Percentiles rank a stretch among this genome's conserved stretches.
These are phyloP conservation scores for Chiloscyllium plagiosum DNA, from an alignment of 2,113 vertebrate species.

Conservation along the genomic window DNA sequence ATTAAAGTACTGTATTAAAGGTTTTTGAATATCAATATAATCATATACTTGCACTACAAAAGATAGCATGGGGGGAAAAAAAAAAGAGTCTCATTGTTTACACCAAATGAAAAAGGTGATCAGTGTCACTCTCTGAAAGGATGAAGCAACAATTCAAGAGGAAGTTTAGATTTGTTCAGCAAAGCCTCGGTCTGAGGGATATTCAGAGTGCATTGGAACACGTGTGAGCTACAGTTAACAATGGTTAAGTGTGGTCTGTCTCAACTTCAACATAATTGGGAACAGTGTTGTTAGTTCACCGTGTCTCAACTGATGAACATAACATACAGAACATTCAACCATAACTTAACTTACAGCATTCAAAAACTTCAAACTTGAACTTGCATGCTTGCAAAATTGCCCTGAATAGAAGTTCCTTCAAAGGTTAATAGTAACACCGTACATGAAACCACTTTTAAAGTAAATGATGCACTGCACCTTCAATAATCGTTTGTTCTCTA, in stretches of 20 bases:
- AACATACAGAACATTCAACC: background rate
- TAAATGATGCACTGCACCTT: background rate
- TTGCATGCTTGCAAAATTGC: background rate
- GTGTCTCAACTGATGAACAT: background rate
- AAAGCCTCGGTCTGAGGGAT: too few species aligned
- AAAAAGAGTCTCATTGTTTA: too few species aligned
- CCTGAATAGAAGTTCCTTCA: background rate
- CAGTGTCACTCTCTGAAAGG: too few species aligned
- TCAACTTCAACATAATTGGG: background rate
- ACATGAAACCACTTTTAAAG: background rate
- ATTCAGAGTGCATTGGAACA: too few species aligned
- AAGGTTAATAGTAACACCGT: background rate
- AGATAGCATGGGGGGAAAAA: too few species aligned
- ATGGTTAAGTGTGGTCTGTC: background rate
- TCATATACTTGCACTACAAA: too few species aligned
- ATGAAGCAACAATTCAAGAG: too few species aligned
- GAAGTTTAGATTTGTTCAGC: too few species aligned
- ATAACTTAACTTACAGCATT: background rate
- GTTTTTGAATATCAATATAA: too few species aligned
- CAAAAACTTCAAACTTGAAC: background rate
- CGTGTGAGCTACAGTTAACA: background rate
- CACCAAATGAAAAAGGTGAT: too few species aligned
- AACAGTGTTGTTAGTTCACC: background rate
- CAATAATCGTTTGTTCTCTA: background rate
- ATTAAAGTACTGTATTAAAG: too few species aligned